Base-by-base conservation (phyloP, 2,113 vertebrate species). In the Heptranchias perlo region DNA sequence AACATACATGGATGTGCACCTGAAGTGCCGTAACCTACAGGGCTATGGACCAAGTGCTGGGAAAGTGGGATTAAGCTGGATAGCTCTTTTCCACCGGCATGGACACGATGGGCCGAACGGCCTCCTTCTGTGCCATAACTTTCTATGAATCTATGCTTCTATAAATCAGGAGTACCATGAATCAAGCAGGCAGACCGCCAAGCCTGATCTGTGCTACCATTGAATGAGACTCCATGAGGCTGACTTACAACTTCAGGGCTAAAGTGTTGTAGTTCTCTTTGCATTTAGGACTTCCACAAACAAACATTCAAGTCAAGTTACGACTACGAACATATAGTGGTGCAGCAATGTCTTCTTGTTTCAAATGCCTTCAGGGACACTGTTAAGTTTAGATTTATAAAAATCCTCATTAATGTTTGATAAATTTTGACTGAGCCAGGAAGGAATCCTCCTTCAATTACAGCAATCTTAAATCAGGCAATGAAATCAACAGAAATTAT, bases 381-480 rank as follows among this genome's bases (percentile, higher is more conserved):
- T 28, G 10, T 47, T 49, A 31, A 28, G 44, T 52, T 69, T 44
- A 95, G 64, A 69, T 49, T 67, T 94, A 67, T 69, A 69, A 69
- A 49, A 95, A 28, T 52, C 44, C 10, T 69, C 4, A 69, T 95
- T 69, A 49, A 25, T 49, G 39, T 49, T 94, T 94, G 14, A 94
- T 95, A 13, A 95, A 69, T 39, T 69, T 95, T 95, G 65, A 52
- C 25, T 65, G 62, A 94, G 44, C 61, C 61, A 65, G 39, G 6
- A 67, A 65, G 28, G 39, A 94, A 47, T 94, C 35, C n/a, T 94
- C 16, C 92, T 94, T 47, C 25, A 39, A 65, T 65, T 47, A 94
- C 62, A 64, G 21, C 62, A 65, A 64, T 93, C 91, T 93, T 64
- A 67, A 67, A 94, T 67, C 39, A 44, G 92, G n/a, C 58, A 94